Evolutionary conservation across 2,888 invertebrate genomes (phyloP).

Genomic region (Zhengitettix transpicula): DNA sequence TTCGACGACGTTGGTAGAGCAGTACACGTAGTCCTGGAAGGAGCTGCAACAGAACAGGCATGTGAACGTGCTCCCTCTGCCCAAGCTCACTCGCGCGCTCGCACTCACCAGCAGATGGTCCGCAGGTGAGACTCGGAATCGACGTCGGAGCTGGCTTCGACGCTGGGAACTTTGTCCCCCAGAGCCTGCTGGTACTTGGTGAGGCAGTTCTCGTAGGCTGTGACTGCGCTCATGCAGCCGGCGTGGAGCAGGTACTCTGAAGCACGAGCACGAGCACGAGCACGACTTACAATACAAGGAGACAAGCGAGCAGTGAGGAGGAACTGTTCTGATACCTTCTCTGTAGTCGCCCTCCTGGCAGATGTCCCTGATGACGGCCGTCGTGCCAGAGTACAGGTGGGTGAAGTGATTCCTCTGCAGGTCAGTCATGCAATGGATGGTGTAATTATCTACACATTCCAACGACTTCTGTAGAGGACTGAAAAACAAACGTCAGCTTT

Average conservation of each 20-base stretch:
- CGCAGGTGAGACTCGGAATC: neutral
- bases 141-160: neutral
- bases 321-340: no score
- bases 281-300: no score
- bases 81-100: no score
- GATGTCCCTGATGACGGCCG: neutral
- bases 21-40: no score
- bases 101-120: neutral
- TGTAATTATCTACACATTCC: neutral
- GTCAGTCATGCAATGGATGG: neutral
- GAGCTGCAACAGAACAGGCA: no score
- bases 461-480: neutral
- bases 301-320: no score
- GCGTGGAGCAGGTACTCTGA: neutral
- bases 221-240: neutral
- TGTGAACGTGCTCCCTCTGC: no score
- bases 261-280: no score
- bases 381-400: neutral
- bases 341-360: neutral
- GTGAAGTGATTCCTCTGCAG: neutral
- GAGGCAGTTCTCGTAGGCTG: neutral
- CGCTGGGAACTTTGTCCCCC: neutral
- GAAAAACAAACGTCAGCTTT: no score
- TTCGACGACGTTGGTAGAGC: no score
- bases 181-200: neutral